Percentiles rank a stretch among this genome's conserved stretches.
Evolutionary conservation across 2,797 vertebrate genomes (phyloP).

Genomic region (Octomys mimax): DNA sequence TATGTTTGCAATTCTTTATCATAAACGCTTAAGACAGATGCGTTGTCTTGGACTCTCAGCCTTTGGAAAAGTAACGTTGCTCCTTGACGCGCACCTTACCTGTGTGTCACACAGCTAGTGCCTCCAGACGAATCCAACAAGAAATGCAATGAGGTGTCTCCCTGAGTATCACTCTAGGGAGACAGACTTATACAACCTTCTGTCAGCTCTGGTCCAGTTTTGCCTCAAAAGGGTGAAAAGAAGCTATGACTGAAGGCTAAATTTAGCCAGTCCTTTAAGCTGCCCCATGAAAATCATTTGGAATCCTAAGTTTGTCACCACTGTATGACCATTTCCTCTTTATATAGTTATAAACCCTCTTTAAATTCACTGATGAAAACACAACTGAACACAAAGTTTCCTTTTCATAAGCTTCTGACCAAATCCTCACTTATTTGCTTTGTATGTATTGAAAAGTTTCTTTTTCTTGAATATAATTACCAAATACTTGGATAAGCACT

Average conservation of each 20-base stretch:
- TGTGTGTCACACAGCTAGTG: not conserved
- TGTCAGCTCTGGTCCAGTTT: not conserved
- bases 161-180: not conserved
- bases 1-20: not conserved
- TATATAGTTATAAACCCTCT: not conserved
- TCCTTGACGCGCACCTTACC: not conserved
- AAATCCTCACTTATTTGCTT: not conserved
- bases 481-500: not conserved
- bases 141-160: not conserved
- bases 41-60: not conserved
- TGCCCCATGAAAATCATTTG: not conserved
- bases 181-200: not conserved
- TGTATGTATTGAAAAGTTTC: conserved; percentile 17
- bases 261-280: not conserved
- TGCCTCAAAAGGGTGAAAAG: conserved; percentile 5
- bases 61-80: not conserved
- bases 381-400: not conserved
- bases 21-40: not conserved
- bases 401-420: not conserved
- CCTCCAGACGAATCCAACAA: not conserved
- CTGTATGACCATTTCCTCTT: not conserved
- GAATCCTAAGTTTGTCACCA: not conserved
- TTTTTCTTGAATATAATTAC: conserved; percentile 6
- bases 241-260: not conserved
- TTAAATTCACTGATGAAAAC: conserved; percentile 25